Base-by-base conservation (phyloP, 1,140 invertebrate genomes). In the Leucophenga varia region DNA sequence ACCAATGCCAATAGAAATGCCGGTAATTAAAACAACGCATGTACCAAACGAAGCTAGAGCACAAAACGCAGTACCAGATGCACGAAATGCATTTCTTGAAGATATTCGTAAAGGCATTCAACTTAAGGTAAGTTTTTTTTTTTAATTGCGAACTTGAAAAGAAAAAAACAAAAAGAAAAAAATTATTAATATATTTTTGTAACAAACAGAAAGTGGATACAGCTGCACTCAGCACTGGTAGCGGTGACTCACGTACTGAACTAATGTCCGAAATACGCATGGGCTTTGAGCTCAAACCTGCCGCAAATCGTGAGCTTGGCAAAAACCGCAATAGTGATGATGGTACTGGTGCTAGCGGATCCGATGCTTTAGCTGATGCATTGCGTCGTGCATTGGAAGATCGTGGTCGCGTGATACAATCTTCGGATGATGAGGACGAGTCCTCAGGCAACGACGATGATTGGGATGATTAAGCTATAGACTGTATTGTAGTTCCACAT, bases 231-330 rank as follows among this genome's bases (percentile, higher is more conserved):
- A 46, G 76, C 64, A 59, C 65, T 55, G 43, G 57, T 52, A 54
- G 59, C 34, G 52, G 52, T 38, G 81, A 86, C 56, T 69, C 81
- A 5, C 78, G 89, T 55, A 85, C 81, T 59, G 84, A 91, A 68
- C 77, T 93, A 34, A 75, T 95, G 49, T 83, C 82, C 61, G 85
- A 91, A 67, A 95, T 94, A 56, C 79, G 88, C 53, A 83, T 85
- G 71, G 91, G 91, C 41, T 80, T 87, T 39, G 82, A 85, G 49
- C 75, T 96, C 28, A 87, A 85, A 73, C 81, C 86, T 14, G 87
- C 58, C 4, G 43, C 46, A 7, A 55, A 67, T 17, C 69, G 72
- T 2, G 68, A 71, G 38, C 19, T 74, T 20, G 49, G 55, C 4
- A 51, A 58, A 17, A 64, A 64, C 25, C 57, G 69, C 3, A 47